Evolutionary conservation across 2,888 invertebrate species (phyloP).

Genomic region (Himalopsyche anomala): DNA sequence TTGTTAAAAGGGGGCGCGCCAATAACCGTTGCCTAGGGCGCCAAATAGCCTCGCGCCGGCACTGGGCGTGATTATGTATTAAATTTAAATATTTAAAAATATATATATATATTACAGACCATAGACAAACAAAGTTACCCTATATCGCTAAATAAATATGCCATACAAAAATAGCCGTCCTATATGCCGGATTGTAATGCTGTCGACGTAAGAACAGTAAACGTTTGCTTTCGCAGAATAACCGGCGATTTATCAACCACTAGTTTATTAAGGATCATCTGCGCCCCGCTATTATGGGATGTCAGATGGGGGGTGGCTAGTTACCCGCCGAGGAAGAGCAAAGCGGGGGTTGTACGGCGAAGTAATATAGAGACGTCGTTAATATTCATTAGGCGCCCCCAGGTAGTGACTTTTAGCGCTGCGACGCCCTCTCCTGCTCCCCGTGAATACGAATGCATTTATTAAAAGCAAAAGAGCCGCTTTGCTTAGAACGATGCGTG

Average conservation of each 20-base stretch:
- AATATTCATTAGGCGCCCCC: slow-evolving; percentile 64
- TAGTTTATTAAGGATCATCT: slow-evolving; percentile 63
- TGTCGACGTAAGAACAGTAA: neutral
- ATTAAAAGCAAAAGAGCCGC: slow-evolving; percentile 48
- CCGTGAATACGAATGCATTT: slow-evolving; percentile 6
- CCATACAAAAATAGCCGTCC: too few species aligned
- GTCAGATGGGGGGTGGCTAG: slow-evolving; percentile 8
- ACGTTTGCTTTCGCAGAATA: neutral
- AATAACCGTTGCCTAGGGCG: too few species aligned
- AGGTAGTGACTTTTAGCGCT: slow-evolving; percentile 47
- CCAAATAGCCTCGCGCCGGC: too few species aligned
- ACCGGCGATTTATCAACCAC: slow-evolving; percentile 61
- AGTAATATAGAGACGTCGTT: slow-evolving; percentile 65
- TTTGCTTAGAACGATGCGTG: too few species aligned
- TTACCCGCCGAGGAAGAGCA: slow-evolving; percentile 37
- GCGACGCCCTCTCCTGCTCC: slow-evolving; percentile 45
- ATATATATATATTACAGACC: too few species aligned
- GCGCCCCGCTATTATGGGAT: slow-evolving; percentile 41
- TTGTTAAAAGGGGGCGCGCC: too few species aligned
- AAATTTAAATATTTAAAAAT: too few species aligned
- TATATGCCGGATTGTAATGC: too few species aligned
- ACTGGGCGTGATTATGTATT: too few species aligned
- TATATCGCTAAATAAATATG: too few species aligned
- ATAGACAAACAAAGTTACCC: too few species aligned
- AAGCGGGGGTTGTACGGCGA: slow-evolving; percentile 41